phyloP scores from a whole-genome alignment of 1,140 invertebrate genomes.

The Euura saliciscinereae region DNA sequence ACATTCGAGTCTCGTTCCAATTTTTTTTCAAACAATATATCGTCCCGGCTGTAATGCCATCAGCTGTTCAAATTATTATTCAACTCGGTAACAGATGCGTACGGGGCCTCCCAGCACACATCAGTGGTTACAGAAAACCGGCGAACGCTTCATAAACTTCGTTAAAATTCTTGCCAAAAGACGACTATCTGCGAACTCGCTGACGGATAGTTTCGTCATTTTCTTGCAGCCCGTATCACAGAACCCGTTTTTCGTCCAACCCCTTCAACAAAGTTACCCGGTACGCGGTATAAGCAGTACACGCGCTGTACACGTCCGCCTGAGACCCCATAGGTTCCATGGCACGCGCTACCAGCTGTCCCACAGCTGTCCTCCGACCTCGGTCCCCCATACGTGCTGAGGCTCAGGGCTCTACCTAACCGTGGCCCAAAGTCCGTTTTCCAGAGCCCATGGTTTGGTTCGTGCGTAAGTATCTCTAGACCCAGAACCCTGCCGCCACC shows the following conservation, averaged over 20 bases:
- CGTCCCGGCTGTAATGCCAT: constrained; percentile 16
- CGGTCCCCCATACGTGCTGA: constrained; percentile 32
- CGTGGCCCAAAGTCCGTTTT: background rate
- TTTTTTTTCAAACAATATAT: no score
- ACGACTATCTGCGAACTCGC: no score
- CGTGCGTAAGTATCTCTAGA: constrained; percentile 1
- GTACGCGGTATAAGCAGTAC: no score
- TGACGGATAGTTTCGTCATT: no score
- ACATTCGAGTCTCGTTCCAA: no score
- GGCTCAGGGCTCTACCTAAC: background rate
- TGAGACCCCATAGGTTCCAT: constrained; percentile 59
- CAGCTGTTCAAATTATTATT: constrained; percentile 59
- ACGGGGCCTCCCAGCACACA: constrained; percentile 42
- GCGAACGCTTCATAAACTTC: no score
- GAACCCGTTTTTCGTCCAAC: constrained; percentile 32
- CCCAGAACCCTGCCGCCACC: background rate
- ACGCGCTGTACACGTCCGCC: constrained; percentile 23
- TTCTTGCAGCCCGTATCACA: no score
- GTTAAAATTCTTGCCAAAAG: no score
- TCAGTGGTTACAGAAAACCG: constrained; percentile 24
- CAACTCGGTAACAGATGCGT: constrained; percentile 55
- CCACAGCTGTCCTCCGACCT: constrained; percentile 56
- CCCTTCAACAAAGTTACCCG: background rate
- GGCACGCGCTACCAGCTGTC: constrained; percentile 62
- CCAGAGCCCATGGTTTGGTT: background rate